Evolutionary conservation across 2,113 vertebrate species (phyloP), one percentile per base, ranked within the genome.

Genomic region (Stegastes partitus): DNA sequence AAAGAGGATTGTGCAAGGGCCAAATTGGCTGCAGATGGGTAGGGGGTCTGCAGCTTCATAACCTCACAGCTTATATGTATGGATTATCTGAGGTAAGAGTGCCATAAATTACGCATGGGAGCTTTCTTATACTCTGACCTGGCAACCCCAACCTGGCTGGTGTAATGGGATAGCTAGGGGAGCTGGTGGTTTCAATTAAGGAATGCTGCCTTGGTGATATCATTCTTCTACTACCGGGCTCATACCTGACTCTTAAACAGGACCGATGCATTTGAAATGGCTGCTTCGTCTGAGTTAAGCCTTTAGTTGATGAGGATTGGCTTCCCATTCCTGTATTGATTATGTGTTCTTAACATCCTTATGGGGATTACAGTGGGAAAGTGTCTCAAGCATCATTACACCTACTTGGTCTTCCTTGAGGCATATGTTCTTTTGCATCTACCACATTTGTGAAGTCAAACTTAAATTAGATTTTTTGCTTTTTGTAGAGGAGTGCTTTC

Each of bases 21-120:
- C 74, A 91, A 90, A 93, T 89, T 88, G 90, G 85, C 85, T 87
- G 84, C 90, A 93, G 87, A 89, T 90, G 90, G 75, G 78, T 80
- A 72, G 73, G 45, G 63, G 83, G 69, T 85, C 75, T 64, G 63
- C 63, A 68, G 82, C 74, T 73, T 86, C 71, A 80, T 87, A 74
- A 86, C 77, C 88, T 80, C 82, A 74, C 71, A 76, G 77, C 42
- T 83, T 88, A 82, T 67, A 82, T 39, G 83, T 81, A 87, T 90
- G 87, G 91, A 91, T 90, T 90, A 92, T 89, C 67, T 87, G 63
- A 76, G 67, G 75, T 85, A 77, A 65, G 79, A 77, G 77, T 39
- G 62, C 61, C 19, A 78, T 89, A 86, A 87, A 90, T 89, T 84
- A 88, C 85, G 6, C 83, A 84, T 62, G 75, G 71, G 78, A 83